Evolutionary conservation across 2,797 vertebrate species (phyloP).

Genomic region (Caiman crocodilus): DNA sequence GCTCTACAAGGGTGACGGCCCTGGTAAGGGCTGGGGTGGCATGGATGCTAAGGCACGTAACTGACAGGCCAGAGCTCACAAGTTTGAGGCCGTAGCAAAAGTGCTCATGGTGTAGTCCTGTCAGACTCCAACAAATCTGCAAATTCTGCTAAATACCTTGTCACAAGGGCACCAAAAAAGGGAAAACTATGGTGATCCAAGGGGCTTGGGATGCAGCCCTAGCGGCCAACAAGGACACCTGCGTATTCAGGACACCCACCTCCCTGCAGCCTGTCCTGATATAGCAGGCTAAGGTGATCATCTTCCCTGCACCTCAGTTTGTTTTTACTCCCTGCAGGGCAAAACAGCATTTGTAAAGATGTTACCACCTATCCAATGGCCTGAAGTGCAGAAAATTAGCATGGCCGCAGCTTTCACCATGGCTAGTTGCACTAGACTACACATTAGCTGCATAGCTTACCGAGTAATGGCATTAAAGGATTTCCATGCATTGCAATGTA

Average conservation of each 20-base stretch:
- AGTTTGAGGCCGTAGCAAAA: too few relatives aligned
- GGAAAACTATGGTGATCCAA: too few relatives aligned
- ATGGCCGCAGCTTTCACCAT: background rate
- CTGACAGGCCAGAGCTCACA: too few relatives aligned
- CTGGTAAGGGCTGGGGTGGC: too few relatives aligned
- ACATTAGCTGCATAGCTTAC: background rate
- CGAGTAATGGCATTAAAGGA: background rate
- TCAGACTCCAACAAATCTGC: too few relatives aligned
- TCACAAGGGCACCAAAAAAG: too few relatives aligned
- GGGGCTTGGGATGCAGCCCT: background rate
- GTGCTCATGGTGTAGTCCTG: too few relatives aligned
- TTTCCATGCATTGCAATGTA: background rate
- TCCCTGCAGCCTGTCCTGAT: background rate
- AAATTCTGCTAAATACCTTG: too few relatives aligned
- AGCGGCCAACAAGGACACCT: background rate
- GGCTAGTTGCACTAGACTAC: background rate
- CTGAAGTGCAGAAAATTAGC: background rate
- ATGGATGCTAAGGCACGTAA: too few relatives aligned
- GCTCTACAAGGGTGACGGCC: too few relatives aligned
- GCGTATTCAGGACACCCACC: background rate
- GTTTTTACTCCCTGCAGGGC: background rate
- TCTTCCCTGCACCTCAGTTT: background rate
- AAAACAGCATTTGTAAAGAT: background rate
- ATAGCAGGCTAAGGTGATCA: background rate
- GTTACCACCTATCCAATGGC: background rate